phyloP scores from a whole-genome alignment of 2,888 invertebrate genomes.

The Piscicola geometra region DNA sequence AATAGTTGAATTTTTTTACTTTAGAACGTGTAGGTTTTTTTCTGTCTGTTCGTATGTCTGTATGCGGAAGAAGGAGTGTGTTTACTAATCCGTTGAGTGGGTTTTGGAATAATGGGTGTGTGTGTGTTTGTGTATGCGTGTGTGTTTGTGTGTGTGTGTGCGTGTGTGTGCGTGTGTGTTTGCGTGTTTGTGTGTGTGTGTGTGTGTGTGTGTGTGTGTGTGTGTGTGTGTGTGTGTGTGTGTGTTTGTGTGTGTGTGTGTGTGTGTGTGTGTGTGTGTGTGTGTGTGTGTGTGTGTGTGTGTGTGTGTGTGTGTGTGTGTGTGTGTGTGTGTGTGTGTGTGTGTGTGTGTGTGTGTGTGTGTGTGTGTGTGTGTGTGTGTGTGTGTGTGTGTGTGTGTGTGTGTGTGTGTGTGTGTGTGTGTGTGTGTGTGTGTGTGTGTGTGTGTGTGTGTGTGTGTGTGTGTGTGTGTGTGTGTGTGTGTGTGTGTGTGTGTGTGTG shows the following conservation, averaged over 20 bases:
- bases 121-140: background rate
- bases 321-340: conserved; percentile 6
- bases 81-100: background rate
- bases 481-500: too few relatives aligned
- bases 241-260: conserved; percentile 12
- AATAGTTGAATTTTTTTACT: background rate
- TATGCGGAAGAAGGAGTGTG: background rate
- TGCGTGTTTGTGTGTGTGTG: conserved; percentile 17
- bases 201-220: background rate
- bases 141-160: background rate
- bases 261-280: conserved; percentile 2
- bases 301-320: background rate
- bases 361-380: conserved; percentile 23
- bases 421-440: conserved; percentile 18
- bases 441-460: conserved; percentile 1
- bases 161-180: background rate
- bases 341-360: conserved; percentile 21
- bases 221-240: background rate
- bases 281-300: conserved; percentile 18
- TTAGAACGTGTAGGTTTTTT: background rate
- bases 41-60: background rate
- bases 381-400: conserved; percentile 26
- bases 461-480: too few relatives aligned
- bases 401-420: conserved; percentile 17
- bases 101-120: background rate